Evolutionary conservation across 35 echinoderm and acorn worm genomes (phyloP).

Genomic region (Lytechinus variegatus): DNA sequence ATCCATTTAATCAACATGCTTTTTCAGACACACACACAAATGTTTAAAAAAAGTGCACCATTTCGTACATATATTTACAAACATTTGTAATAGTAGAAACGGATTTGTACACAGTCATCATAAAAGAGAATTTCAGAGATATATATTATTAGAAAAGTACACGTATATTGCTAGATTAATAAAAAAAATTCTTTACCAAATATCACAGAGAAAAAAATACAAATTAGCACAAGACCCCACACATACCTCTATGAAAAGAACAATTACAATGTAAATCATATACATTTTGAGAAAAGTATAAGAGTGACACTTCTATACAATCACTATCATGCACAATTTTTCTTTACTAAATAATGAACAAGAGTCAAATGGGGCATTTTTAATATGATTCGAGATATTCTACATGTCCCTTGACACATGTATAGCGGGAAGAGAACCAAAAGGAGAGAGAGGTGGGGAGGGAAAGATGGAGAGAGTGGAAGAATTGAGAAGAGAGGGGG

Average conservation of each 20-base stretch:
- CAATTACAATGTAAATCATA: background rate
- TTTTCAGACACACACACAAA: background rate
- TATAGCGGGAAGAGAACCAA: no score
- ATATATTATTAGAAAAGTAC: background rate
- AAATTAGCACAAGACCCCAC: background rate
- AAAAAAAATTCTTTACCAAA: background rate
- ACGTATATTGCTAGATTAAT: background rate
- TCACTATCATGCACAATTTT: background rate
- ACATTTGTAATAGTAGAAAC: background rate
- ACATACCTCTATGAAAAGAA: background rate
- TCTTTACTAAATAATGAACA: background rate
- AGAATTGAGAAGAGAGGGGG: no score
- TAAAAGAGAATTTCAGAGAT: background rate
- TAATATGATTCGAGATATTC: background rate
- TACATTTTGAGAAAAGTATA: background rate
- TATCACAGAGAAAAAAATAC: background rate
- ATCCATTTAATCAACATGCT: background rate
- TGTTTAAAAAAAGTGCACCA: background rate
- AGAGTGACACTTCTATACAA: background rate
- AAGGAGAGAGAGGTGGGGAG: no score
- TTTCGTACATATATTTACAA: background rate
- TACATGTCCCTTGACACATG: background rate
- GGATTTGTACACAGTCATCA: background rate
- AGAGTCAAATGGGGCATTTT: background rate
- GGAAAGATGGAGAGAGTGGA: no score